Percentiles rank a stretch among this genome's conserved stretches.
Evolutionary conservation across 2,888 invertebrate genomes (phyloP).

Genomic region (Temnothorax ravouxi): DNA sequence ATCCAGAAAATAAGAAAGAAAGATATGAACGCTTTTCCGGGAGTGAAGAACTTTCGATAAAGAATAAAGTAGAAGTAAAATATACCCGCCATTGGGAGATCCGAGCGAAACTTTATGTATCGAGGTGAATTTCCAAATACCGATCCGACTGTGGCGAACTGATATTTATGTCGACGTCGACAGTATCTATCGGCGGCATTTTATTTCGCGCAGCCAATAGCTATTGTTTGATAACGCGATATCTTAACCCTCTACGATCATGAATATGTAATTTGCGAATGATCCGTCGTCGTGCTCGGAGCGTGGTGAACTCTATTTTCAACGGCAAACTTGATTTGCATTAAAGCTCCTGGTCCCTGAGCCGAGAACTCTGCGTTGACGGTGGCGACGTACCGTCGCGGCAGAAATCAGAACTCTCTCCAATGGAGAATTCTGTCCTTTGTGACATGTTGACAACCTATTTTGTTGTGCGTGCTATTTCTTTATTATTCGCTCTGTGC

Average conservation of each 20-base stretch:
- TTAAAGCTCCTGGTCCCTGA: too few relatives aligned
- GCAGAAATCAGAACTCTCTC: too few relatives aligned
- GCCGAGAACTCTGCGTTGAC: too few relatives aligned
- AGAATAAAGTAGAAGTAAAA: slow-evolving; percentile 51
- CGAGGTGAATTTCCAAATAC: slow-evolving; percentile 43
- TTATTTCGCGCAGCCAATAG: slow-evolving; percentile 37
- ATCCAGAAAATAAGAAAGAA: not conserved
- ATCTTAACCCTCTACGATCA: slow-evolving; percentile 22
- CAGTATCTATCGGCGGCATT: slow-evolving; percentile 12
- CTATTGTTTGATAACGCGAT: slow-evolving; percentile 45
- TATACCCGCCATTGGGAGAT: slow-evolving; percentile 30
- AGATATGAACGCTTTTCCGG: slow-evolving; percentile 13
- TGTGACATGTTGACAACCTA: too few relatives aligned
- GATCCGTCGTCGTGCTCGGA: not conserved
- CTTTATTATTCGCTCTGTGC: too few relatives aligned
- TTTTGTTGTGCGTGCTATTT: too few relatives aligned
- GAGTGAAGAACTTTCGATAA: slow-evolving; percentile 27
- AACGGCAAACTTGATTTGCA: slow-evolving; percentile 30
- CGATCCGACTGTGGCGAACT: slow-evolving; percentile 37
- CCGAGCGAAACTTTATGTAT: slow-evolving; percentile 38
- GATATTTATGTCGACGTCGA: slow-evolving; percentile 42
- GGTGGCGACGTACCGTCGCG: too few relatives aligned
- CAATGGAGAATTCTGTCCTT: too few relatives aligned
- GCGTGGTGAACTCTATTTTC: slow-evolving; percentile 23
- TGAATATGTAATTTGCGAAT: slow-evolving; percentile 39